Percentiles rank a stretch among this genome's conserved stretches.
These are phyloP conservation scores for Phasia obesa DNA, from an alignment of 2,888 invertebrate species.

Conservation along the genomic window DNA sequence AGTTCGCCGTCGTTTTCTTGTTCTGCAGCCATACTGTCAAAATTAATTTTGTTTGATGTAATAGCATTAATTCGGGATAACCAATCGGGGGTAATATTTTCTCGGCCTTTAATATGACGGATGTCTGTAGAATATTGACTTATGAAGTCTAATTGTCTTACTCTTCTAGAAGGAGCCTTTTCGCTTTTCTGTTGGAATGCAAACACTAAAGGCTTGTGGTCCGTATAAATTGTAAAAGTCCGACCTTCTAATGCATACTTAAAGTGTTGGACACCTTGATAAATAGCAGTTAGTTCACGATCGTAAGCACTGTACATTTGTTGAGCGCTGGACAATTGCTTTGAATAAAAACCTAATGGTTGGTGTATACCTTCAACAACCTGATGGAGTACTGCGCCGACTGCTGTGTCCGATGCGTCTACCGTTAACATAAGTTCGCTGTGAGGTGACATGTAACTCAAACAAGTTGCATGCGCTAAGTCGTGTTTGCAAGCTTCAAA, in stretches of 20 bases:
- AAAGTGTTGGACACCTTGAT: slow-evolving; percentile 75
- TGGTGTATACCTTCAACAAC: not conserved
- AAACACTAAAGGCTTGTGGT: slow-evolving; percentile 72
- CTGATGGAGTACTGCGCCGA: slow-evolving; percentile 6
- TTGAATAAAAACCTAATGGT: slow-evolving; percentile 45
- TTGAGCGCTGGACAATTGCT: slow-evolving; percentile 7
- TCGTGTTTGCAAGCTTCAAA: slow-evolving; percentile 20
- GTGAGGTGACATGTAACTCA: too few relatives aligned
- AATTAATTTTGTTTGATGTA: too few relatives aligned
- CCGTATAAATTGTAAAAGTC: slow-evolving; percentile 61
- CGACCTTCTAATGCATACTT: slow-evolving; percentile 66
- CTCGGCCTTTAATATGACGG: slow-evolving; percentile 42
- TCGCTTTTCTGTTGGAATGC: slow-evolving; percentile 74
- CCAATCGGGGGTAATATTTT: slow-evolving; percentile 64
- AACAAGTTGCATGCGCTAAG: too few relatives aligned
- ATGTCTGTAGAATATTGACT: slow-evolving; percentile 57
- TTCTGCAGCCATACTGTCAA: not conserved
- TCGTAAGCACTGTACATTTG: slow-evolving; percentile 39
- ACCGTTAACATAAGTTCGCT: not conserved
- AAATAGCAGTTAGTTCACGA: slow-evolving; percentile 80
- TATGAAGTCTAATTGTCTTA: slow-evolving; percentile 77
- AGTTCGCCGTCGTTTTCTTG: slow-evolving; percentile 6
- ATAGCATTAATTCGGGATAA: slow-evolving; percentile 46
- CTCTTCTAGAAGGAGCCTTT: slow-evolving; percentile 78
- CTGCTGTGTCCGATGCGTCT: too few relatives aligned